Conservation (phyloP, 2,113 vertebrate genomes). For the Alaudala cheleensis region DNA sequence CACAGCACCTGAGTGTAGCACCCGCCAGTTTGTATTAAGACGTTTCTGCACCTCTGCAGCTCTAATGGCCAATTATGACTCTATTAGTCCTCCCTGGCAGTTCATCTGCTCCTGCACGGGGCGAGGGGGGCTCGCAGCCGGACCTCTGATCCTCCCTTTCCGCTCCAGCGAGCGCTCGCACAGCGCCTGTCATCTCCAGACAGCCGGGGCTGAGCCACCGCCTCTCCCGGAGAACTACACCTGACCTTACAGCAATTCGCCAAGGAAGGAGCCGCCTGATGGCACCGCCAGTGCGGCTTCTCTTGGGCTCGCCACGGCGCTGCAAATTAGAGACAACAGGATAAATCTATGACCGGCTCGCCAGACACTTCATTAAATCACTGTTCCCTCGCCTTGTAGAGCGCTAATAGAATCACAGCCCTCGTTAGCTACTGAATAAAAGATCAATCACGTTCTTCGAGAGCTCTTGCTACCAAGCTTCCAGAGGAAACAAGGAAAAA, state of each 20-base stretch:
- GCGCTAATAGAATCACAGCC: conserved; percentile 91
- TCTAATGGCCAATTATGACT: conserved; percentile 99
- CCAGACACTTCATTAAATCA: conserved; percentile 98
- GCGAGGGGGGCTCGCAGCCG: conserved; percentile 79
- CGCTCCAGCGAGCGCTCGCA: conserved; percentile 75
- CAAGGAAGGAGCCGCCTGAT: conserved; percentile 73
- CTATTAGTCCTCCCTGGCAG: conserved; percentile 96
- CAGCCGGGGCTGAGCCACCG: conserved; percentile 72
- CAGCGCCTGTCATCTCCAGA: conserved; percentile 81
- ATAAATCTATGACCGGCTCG: conserved; percentile 88
- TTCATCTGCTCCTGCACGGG: conserved; percentile 88
- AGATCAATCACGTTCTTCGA: conserved; percentile 91
- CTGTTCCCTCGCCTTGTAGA: conserved; percentile 88
- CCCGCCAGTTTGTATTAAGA: conserved; percentile 82
- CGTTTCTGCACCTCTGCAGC: conserved; percentile 79
- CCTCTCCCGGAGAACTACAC: conserved; percentile 78
- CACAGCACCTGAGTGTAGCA: conserved; percentile 69
- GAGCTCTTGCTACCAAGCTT: conserved; percentile 82
- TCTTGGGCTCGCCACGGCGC: conserved; percentile 63
- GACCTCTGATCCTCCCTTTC: conserved; percentile 88
- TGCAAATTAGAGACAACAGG: conserved; percentile 84
- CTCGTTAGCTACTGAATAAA: conserved; percentile 94
- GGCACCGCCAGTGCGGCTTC: conserved; percentile 72
- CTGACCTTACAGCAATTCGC: conserved; percentile 89
- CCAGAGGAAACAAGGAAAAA: conserved; percentile 75